Conservation (phyloP, 2,888 invertebrate genomes). For the Tenodera sinensis region DNA sequence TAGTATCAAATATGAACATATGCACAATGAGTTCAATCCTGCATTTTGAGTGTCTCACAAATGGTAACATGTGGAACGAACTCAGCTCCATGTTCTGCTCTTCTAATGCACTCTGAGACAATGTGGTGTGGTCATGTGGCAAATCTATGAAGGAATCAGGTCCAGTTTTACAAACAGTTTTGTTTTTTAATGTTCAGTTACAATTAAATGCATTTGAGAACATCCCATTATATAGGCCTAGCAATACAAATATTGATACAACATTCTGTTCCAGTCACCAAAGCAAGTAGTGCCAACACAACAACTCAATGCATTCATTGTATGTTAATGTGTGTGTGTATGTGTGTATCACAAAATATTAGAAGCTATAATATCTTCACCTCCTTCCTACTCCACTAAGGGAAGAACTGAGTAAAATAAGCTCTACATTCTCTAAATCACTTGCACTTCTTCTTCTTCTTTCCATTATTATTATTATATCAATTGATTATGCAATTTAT, state of each 20-base stretch:
- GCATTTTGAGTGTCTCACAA: too few relatives aligned
- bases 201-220: neutral
- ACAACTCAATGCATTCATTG: neutral
- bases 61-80: too few relatives aligned
- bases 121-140: too few relatives aligned
- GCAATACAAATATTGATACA: neutral
- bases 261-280: neutral
- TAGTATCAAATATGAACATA: too few relatives aligned
- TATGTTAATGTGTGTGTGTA: neutral
- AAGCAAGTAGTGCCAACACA: neutral
- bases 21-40: too few relatives aligned
- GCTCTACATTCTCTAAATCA: neutral
- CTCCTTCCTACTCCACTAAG: neutral
- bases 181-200: neutral
- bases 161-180: neutral
- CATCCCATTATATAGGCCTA: neutral
- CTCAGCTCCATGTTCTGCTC: too few relatives aligned
- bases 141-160: too few relatives aligned
- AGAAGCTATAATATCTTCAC: neutral
- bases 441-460: neutral
- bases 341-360: neutral
- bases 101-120: too few relatives aligned
- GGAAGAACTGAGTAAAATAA: neutral
- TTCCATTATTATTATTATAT: neutral
- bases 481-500: neutral